phyloP scores from a whole-genome alignment of 1,140 invertebrate genomes.

The Myzus persicae region DNA sequence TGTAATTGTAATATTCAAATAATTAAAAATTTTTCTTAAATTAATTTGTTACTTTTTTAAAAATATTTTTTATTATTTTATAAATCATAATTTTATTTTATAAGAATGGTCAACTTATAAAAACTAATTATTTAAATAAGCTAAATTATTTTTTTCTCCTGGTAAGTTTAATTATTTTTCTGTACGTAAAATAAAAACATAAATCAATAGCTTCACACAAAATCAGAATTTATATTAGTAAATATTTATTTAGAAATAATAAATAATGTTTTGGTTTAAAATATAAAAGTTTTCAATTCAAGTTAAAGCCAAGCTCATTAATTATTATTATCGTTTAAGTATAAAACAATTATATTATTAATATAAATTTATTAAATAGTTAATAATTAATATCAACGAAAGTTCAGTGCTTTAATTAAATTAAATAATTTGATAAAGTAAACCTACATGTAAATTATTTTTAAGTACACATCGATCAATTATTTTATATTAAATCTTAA shows the following conservation, averaged over 20 bases:
- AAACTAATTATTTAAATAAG: neutral
- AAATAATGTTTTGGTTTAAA: too few species aligned
- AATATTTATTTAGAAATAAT: too few species aligned
- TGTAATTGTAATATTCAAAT: too few species aligned
- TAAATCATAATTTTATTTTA: too few species aligned
- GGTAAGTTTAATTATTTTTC: neutral
- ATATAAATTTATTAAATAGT: neutral
- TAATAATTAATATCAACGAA: fast-evolving
- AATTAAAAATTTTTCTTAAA: too few species aligned
- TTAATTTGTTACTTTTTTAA: too few species aligned
- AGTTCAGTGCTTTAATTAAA: neutral
- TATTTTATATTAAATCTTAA: neutral
- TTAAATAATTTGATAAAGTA: neutral
- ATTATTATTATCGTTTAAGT: neutral
- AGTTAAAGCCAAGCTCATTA: neutral
- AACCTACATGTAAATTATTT: neutral
- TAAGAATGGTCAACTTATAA: too few species aligned
- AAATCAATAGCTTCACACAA: neutral
- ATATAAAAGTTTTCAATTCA: neutral
- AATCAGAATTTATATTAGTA: too few species aligned
- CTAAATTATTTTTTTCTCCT: neutral
- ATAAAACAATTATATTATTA: neutral
- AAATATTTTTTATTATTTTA: too few species aligned
- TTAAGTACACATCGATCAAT: neutral
- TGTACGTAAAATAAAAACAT: neutral